A percentile compares a stretch with the other conserved stretches of the same genome.
phyloP scores from a whole-genome alignment of 2,113 vertebrate species.

The Egretta garzetta region DNA sequence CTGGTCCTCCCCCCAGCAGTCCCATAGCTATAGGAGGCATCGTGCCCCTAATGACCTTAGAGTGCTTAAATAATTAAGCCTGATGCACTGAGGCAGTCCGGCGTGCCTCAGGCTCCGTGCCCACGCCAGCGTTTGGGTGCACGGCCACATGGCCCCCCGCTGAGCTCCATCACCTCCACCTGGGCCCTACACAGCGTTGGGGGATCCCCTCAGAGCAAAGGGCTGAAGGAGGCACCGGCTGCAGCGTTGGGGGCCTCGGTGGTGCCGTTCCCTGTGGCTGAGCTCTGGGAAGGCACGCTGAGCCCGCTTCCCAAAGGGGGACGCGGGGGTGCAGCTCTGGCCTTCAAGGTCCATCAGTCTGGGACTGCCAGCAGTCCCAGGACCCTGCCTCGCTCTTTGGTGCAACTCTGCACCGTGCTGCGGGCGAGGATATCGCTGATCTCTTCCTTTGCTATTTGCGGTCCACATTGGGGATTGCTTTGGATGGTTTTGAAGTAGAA shows the following conservation, averaged over 20 bases:
- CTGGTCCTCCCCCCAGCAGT: background rate
- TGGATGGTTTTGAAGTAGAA: background rate
- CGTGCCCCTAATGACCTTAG: background rate
- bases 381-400: background rate
- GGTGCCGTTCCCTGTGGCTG: background rate
- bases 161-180: background rate
- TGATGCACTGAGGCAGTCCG: background rate
- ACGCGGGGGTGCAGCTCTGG: accelerated
- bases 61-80: too few relatives aligned
- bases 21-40: accelerated
- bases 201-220: background rate
- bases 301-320: background rate
- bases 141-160: background rate
- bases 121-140: accelerated
- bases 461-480: too few relatives aligned
- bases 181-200: accelerated
- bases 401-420: accelerated
- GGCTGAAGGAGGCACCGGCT: background rate
- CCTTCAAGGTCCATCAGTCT: background rate
- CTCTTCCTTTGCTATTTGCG: background rate
- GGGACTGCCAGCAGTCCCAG: background rate
- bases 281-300: background rate
- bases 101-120: background rate
- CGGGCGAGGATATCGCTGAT: accelerated
- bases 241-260: background rate